Percentiles rank a stretch among this genome's conserved stretches.
Conservation (phyloP, 2,797 vertebrate genomes). For the Psittacula derbiana region DNA sequence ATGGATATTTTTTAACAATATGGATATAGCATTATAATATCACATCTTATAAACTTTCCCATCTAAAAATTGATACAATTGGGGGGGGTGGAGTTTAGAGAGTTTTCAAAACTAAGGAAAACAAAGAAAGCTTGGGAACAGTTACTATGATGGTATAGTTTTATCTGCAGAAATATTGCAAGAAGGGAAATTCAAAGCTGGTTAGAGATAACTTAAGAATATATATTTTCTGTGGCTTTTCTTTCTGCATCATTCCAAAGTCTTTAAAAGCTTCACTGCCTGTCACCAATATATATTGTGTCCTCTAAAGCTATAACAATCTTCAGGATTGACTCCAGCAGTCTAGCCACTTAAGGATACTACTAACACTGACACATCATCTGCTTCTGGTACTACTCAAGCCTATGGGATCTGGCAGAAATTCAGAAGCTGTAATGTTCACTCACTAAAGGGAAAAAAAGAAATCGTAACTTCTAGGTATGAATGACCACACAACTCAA, state of each 20-base stretch:
- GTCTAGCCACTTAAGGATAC: background rate
- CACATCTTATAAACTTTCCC: background rate
- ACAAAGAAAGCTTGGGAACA: background rate
- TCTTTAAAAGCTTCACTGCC: background rate
- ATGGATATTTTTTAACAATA: background rate
- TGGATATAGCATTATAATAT: background rate
- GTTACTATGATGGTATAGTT: background rate
- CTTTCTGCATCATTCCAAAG: background rate
- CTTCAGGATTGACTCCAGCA: background rate
- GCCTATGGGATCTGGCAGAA: background rate
- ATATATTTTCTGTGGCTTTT: background rate
- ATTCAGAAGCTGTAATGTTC: background rate
- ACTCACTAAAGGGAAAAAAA: background rate
- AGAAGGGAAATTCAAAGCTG: background rate
- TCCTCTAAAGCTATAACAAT: slow-evolving; percentile 21
- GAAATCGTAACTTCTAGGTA: background rate
- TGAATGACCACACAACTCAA: background rate
- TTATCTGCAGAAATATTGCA: background rate
- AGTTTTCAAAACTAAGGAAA: background rate
- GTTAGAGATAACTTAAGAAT: background rate
- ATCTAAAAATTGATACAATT: background rate
- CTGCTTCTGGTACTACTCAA: background rate
- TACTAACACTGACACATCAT: background rate
- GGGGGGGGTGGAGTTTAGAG: background rate
- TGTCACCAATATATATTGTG: background rate